Evolutionary conservation across 2,797 vertebrate genomes (phyloP), one percentile per base, ranked within the genome.

Genomic region (Cheracebus regulus): DNA sequence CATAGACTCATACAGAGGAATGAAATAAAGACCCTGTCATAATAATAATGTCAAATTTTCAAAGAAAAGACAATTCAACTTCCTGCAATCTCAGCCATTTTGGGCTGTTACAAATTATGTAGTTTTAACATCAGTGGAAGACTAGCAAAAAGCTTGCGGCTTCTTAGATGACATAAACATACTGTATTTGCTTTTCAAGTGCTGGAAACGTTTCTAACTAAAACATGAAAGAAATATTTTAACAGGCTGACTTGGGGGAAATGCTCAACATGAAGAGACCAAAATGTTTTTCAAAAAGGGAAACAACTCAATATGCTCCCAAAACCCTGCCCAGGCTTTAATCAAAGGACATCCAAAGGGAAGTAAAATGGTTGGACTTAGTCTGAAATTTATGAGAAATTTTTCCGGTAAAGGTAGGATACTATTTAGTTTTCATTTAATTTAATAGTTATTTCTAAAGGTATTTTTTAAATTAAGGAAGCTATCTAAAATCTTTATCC

Each of bases 111-210:
- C 41, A 96, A 96, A 97, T 96, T 88, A 95, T 96, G 86, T 97
- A 82, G 84, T 98, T 97, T 96, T 96, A 96, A 96, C 93, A 96
- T 94, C 61, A 94, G 48, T 95, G 79, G 88, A 61, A 96, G 75
- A 96, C 58, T 78, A 97, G 96, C 86, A 96, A 94, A 98, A 96
- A 97, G 22, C 92, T 96, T 89, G 72, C 2, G 0, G 80, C 87
- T 96, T 97, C 95, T 97, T 95, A 89, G 90, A 97, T 95, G 96
- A 88, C 79, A 97, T 97, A 97, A 97, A 98, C 96, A 96, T 92
- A 93, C 83, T 85, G 52, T 89, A 98, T 98, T 97, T 98, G 95
- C 91, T 97, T 98, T 97, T 97, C 94, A 98, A 97, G 96, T 96
- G 72, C 94, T 97, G 70, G 75, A 96, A 98, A 97, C 91, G 85